A percentile compares a stretch with the other conserved stretches of the same genome.
These are phyloP conservation scores for Leptogaster cylindrica DNA, from an alignment of 2,888 invertebrate species.

Conservation along the genomic window DNA sequence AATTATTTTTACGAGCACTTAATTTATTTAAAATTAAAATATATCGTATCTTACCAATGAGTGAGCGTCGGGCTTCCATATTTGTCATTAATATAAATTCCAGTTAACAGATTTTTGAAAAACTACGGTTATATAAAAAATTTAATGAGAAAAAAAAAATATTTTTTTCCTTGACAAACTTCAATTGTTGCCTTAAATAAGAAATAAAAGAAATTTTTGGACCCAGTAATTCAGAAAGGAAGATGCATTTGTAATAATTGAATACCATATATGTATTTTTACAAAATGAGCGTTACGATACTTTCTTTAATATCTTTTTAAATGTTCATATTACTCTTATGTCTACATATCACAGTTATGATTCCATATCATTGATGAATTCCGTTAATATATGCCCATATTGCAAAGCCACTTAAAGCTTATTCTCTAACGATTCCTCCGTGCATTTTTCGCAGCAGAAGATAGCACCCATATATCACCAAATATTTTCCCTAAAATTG, in stretches of 20 bases:
- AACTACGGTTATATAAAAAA: too few relatives aligned
- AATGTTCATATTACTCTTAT: constrained; percentile 18
- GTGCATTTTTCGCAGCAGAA: constrained; percentile 9
- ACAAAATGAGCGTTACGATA: too few relatives aligned
- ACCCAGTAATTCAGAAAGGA: neutral
- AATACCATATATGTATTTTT: too few relatives aligned
- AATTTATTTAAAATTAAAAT: too few relatives aligned
- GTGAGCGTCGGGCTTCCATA: too few relatives aligned
- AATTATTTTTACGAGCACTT: too few relatives aligned
- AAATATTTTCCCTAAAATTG: constrained; percentile 63
- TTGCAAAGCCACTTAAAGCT: constrained; percentile 34
- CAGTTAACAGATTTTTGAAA: too few relatives aligned
- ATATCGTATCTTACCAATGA: too few relatives aligned
- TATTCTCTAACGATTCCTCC: constrained; percentile 25
- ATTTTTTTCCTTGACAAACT: too few relatives aligned
- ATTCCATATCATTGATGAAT: constrained; percentile 41
- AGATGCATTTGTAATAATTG: too few relatives aligned
- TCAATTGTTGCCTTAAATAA: too few relatives aligned
- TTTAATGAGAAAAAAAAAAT: neutral
- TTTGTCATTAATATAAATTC: too few relatives aligned
- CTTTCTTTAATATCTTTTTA: neutral
- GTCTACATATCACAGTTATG: constrained; percentile 46
- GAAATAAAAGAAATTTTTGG: constrained; percentile 2
- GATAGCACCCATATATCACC: constrained; percentile 43
- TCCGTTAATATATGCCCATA: constrained; percentile 15